Evolutionary conservation across 2,888 invertebrate genomes (phyloP).

Genomic region (Exocentrus adspersus): DNA sequence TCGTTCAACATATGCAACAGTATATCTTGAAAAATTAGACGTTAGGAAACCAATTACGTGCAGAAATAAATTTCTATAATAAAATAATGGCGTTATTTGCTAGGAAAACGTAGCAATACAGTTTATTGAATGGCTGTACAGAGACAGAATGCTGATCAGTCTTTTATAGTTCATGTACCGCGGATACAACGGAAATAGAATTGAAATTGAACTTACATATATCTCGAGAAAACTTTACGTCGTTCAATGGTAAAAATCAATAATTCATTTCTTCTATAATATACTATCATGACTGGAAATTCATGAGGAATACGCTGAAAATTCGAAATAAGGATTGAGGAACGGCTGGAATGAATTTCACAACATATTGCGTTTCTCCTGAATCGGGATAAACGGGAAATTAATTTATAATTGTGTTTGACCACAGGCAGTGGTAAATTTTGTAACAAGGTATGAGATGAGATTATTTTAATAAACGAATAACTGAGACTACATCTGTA

Average conservation of each 20-base stretch:
- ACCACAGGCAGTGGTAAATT: too few species aligned
- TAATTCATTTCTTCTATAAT: constrained; percentile 39
- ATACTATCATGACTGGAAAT: constrained; percentile 29
- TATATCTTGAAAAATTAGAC: too few species aligned
- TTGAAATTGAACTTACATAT: constrained; percentile 34
- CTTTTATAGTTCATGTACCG: constrained; percentile 37
- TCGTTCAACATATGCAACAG: too few species aligned
- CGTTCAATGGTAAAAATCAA: constrained; percentile 32
- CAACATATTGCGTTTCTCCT: neutral
- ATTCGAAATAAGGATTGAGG: constrained; percentile 4
- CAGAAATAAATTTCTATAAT: constrained; percentile 25
- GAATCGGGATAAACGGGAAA: too few species aligned
- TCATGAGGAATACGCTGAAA: constrained; percentile 29
- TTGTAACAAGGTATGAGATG: too few species aligned
- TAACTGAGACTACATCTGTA: too few species aligned
- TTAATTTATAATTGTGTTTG: neutral
- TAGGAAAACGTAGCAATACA: constrained; percentile 34
- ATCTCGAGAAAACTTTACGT: constrained; percentile 30
- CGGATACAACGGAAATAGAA: constrained; percentile 35
- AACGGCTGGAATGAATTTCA: neutral
- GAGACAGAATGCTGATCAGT: constrained; percentile 36
- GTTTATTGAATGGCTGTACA: constrained; percentile 33
- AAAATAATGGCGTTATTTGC: constrained; percentile 40
- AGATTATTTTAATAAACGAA: too few species aligned
- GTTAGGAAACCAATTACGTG: constrained; percentile 6